Evolutionary conservation across 2,113 vertebrate species (phyloP).

Genomic region (Camelus dromedarius): DNA sequence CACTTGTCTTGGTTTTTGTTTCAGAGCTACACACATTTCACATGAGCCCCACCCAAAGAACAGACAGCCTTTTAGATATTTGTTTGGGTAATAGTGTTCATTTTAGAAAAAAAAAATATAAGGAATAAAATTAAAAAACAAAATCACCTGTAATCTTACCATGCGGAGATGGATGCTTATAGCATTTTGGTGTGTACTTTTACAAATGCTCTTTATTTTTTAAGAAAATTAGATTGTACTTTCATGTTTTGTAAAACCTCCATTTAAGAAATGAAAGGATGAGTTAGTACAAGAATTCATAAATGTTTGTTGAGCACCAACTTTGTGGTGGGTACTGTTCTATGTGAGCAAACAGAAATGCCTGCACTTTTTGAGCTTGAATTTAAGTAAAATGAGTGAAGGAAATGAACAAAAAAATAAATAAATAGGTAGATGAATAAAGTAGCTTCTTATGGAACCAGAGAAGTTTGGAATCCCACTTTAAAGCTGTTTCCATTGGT

Average conservation of each 20-base stretch:
- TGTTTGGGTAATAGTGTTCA: neutral
- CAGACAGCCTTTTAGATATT: neutral
- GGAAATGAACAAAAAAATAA: neutral
- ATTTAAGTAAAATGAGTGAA: slow-evolving; percentile 36
- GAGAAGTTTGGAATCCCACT: neutral
- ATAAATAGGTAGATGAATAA: neutral
- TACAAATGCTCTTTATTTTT: neutral
- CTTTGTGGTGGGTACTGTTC: neutral
- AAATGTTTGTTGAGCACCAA: neutral
- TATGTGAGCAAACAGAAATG: neutral
- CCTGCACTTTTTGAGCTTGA: neutral
- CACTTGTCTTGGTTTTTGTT: neutral
- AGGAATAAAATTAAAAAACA: neutral
- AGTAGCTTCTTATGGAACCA: neutral
- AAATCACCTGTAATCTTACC: neutral
- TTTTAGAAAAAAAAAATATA: neutral
- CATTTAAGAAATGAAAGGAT: neutral
- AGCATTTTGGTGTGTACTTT: neutral
- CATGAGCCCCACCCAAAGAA: neutral
- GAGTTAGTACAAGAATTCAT: neutral
- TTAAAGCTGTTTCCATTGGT: slow-evolving; percentile 1
- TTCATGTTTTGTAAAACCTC: neutral
- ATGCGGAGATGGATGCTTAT: neutral
- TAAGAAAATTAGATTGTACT: neutral
- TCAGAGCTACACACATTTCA: neutral